phyloP scores from a whole-genome alignment of 1,140 invertebrate genomes.

The Tetragonula clypearis region DNA sequence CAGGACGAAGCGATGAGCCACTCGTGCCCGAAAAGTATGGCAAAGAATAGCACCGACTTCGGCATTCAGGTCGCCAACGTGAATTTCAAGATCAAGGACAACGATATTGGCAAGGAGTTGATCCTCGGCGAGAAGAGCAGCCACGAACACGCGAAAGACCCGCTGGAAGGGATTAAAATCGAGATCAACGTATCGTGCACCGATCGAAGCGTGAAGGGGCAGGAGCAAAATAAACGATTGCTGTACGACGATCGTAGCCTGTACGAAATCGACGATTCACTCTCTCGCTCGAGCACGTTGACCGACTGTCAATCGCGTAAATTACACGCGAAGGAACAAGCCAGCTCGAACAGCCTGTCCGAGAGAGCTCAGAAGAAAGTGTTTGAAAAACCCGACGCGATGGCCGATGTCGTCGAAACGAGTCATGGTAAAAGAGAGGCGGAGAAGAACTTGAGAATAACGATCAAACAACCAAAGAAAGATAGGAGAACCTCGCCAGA shows the following conservation, averaged over 20 bases:
- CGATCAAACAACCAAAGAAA: neutral
- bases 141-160: constrained; percentile 41
- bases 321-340: neutral
- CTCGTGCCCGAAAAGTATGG: constrained; percentile 14
- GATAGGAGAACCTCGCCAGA: neutral
- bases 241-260: constrained; percentile 24
- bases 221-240: constrained; percentile 38
- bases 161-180: constrained; percentile 75
- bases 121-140: constrained; percentile 60
- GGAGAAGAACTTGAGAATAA: neutral
- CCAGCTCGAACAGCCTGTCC: neutral
- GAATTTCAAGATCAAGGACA: constrained; percentile 73
- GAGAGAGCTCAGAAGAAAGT: neutral
- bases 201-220: constrained; percentile 59
- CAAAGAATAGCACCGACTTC: constrained; percentile 66
- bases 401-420: neutral
- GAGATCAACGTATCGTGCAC: constrained; percentile 76
- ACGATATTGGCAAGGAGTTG: constrained; percentile 57
- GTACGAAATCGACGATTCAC: constrained; percentile 23
- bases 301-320: constrained; percentile 12
- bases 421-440: neutral
- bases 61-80: constrained; percentile 75
- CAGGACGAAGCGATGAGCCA: constrained; percentile 1
- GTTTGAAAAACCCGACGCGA: neutral
- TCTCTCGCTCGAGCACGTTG: neutral